phyloP scores from a whole-genome alignment of 2,113 vertebrate species.

The Amazona vittata region DNA sequence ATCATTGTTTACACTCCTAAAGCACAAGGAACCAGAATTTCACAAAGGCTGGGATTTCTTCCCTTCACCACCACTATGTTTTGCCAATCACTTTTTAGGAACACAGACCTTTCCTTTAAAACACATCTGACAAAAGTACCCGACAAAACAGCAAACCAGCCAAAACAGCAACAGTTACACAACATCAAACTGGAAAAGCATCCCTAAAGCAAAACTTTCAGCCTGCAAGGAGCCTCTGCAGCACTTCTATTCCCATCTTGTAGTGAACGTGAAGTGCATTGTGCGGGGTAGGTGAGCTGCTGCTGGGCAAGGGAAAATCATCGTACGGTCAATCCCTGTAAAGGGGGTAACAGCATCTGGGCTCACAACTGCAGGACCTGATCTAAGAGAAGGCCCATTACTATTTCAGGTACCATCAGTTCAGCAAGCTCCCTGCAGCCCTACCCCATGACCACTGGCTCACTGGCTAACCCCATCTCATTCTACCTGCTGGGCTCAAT shows the following conservation, averaged over 20 bases:
- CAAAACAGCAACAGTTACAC: neutral
- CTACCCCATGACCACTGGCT: neutral
- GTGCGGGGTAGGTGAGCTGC: neutral
- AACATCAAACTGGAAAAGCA: neutral
- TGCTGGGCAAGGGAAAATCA: neutral
- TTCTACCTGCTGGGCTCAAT: neutral
- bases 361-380: neutral
- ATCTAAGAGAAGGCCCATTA: too few relatives aligned
- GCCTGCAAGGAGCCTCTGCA: neutral
- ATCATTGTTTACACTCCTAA: neutral
- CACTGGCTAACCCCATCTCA: rapidly evolving
- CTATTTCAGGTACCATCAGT: rapidly evolving
- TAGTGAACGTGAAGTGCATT: rapidly evolving
- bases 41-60: neutral
- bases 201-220: neutral
- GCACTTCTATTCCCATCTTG: rapidly evolving
- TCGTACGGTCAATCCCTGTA: neutral
- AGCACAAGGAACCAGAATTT: neutral
- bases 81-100: neutral
- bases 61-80: neutral
- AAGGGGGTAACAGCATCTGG: neutral
- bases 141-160: neutral
- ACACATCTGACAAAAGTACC: neutral
- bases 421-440: neutral
- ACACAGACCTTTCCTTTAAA: neutral